Evolutionary conservation across 2,888 invertebrate genomes (phyloP).

Genomic region (Cylloceria caligata): DNA sequence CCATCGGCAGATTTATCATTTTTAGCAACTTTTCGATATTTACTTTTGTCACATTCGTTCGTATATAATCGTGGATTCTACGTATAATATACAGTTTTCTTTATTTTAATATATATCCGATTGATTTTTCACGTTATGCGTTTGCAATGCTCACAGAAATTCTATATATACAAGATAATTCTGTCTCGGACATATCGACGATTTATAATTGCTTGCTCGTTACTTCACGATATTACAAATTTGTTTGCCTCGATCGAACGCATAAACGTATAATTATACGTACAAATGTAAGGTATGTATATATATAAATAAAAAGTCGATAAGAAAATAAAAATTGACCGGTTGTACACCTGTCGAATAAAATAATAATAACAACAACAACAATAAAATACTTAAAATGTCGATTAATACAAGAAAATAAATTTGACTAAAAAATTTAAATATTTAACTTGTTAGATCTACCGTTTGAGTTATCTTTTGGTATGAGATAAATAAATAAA

Average conservation of each 20-base stretch:
- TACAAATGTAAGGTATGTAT: conserved; percentile 48
- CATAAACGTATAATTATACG: not conserved
- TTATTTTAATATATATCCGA: too few relatives aligned
- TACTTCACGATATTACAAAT: not conserved
- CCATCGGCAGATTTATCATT: too few relatives aligned
- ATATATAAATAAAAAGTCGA: conserved; percentile 57
- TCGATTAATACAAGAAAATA: conserved; percentile 26
- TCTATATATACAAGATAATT: conserved; percentile 29
- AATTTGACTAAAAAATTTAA: conserved; percentile 1
- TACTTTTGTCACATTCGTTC: too few relatives aligned
- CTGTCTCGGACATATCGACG: not conserved
- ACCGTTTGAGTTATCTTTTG: not conserved
- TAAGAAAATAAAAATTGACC: conserved; percentile 46
- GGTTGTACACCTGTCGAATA: not conserved
- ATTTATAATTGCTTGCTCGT: not conserved
- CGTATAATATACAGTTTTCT: too few relatives aligned
- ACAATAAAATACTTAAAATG: conserved; percentile 55
- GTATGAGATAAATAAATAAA: conserved; percentile 32
- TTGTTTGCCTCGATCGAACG: not conserved
- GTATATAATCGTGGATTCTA: too few relatives aligned
- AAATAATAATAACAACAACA: too few relatives aligned
- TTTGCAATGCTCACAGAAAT: not conserved
- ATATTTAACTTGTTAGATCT: not conserved
- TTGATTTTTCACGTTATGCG: conserved; percentile 1
- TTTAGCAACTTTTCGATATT: too few relatives aligned